Conservation (phyloP, 2,113 vertebrate genomes). For the Heloderma charlesbogerti region DNA sequence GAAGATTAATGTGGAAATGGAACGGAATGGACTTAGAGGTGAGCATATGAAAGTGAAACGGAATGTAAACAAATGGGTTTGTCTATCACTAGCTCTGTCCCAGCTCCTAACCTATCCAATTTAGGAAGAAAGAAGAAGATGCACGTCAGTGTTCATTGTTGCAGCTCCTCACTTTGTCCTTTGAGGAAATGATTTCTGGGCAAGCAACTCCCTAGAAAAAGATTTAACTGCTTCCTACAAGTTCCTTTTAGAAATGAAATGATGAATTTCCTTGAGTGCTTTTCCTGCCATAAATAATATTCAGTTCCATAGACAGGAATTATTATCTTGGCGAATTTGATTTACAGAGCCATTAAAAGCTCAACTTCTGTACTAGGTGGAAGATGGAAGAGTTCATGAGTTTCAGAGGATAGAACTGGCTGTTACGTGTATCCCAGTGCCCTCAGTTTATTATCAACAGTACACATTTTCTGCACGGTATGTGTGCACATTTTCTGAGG, state of each 20-base stretch:
- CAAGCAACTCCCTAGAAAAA: constrained; percentile 47
- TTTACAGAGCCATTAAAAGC: constrained; percentile 61
- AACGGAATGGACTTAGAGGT: too few relatives aligned
- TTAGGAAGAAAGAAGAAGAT: constrained; percentile 39
- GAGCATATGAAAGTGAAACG: not conserved
- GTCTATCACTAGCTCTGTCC: not conserved
- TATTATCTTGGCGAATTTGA: constrained; percentile 53
- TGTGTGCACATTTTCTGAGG: too few relatives aligned
- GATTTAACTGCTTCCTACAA: constrained; percentile 40
- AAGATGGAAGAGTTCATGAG: constrained; percentile 1
- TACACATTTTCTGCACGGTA: not conserved
- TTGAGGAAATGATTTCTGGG: constrained; percentile 58
- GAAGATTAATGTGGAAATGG: too few relatives aligned
- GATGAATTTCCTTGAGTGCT: constrained; percentile 39
- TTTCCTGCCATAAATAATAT: constrained; percentile 51
- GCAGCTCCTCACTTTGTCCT: constrained; percentile 19
- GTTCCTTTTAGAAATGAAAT: constrained; percentile 47
- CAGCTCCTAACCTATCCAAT: not conserved
- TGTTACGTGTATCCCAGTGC: not conserved
- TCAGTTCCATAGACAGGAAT: constrained; percentile 50
- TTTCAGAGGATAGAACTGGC: not conserved
- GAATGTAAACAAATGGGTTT: not conserved
- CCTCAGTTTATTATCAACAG: not conserved
- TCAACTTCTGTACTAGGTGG: constrained; percentile 33
- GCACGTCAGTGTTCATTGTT: constrained; percentile 43